Percentiles rank a stretch among this genome's conserved stretches.
Conservation (phyloP, 1,140 invertebrate genomes). For the Scaptomyza pallida region DNA sequence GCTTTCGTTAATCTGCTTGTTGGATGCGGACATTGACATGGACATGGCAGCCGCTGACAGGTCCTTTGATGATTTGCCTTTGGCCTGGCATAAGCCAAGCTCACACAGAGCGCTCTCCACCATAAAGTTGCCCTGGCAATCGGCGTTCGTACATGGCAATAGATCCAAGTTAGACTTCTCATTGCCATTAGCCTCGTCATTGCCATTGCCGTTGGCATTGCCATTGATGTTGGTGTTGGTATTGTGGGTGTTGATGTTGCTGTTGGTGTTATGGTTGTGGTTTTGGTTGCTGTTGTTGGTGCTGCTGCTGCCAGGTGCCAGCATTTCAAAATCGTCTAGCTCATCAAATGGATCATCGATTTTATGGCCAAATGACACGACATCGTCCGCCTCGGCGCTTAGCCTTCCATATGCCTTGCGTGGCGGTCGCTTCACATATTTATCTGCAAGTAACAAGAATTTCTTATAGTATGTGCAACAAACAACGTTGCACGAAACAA, state of each 20-base stretch:
- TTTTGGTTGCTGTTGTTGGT: constrained; percentile 44
- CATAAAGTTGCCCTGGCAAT: constrained; percentile 81
- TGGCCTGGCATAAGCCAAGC: constrained; percentile 66
- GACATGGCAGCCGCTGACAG: constrained; percentile 59
- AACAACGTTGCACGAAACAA: not conserved
- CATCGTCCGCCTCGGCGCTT: constrained; percentile 80
- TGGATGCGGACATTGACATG: constrained; percentile 21
- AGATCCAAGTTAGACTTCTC: constrained; percentile 42
- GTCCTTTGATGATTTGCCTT: constrained; percentile 77
- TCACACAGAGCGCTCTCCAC: constrained; percentile 74
- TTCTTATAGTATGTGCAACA: constrained; percentile 48
- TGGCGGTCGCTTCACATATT: constrained; percentile 81
- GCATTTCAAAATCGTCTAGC: constrained; percentile 83
- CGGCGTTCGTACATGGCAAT: constrained; percentile 66
- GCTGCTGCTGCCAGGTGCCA: constrained; percentile 55
- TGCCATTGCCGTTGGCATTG: constrained; percentile 32
- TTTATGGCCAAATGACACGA: constrained; percentile 73
- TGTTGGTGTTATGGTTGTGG: constrained; percentile 45
- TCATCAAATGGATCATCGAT: constrained; percentile 84
- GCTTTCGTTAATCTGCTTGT: constrained; percentile 79
- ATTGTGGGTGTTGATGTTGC: constrained; percentile 24
- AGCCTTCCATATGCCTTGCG: constrained; percentile 83
- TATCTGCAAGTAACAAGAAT: constrained; percentile 58
- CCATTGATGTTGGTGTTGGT: constrained; percentile 20
- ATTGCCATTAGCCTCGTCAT: constrained; percentile 49